Evolutionary conservation across 2,797 vertebrate genomes (phyloP).

Genomic region (Mionectes olivaceus): DNA sequence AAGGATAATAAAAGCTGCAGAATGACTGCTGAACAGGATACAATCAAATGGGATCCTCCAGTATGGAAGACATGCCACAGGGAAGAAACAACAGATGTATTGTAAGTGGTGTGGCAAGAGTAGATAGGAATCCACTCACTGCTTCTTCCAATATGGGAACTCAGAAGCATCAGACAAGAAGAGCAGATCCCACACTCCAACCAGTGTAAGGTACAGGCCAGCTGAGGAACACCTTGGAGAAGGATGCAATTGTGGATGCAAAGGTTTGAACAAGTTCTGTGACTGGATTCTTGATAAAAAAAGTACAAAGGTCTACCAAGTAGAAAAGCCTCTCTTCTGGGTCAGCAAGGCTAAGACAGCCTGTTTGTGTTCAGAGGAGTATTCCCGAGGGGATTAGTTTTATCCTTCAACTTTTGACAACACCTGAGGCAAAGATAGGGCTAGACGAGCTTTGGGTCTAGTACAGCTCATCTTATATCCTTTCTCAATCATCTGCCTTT

Average conservation of each 20-base stretch:
- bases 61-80: background rate
- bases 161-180: background rate
- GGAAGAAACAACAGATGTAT: background rate
- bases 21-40: background rate
- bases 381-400: background rate
- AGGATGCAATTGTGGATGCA: background rate
- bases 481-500: background rate
- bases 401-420: background rate
- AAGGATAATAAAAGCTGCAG: background rate
- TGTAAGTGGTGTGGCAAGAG: background rate
- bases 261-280: background rate
- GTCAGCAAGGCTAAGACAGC: background rate
- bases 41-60: background rate
- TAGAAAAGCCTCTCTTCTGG: background rate
- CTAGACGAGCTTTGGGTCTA: background rate
- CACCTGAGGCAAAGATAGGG: background rate
- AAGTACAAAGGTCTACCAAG: background rate
- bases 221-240: background rate
- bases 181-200: background rate
- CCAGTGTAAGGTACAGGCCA: background rate
- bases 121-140: background rate
- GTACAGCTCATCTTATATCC: background rate
- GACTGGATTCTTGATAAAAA: background rate
- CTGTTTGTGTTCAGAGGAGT: background rate
- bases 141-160: background rate